A percentile compares a stretch with the other conserved stretches of the same genome.
Evolutionary conservation across 2,888 invertebrate genomes (phyloP).

Genomic region (Poecilobothrus nobilitatus): DNA sequence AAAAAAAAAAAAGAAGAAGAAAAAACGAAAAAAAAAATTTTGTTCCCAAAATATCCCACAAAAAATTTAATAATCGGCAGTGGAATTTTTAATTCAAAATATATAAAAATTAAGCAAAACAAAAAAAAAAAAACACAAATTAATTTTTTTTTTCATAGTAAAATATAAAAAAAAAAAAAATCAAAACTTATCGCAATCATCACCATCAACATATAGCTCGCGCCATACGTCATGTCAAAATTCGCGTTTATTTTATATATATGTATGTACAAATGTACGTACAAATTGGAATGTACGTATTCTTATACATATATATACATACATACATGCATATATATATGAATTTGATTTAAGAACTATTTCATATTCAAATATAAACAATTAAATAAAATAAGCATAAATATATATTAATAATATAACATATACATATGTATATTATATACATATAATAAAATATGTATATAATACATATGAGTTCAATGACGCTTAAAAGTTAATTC

Average conservation of each 20-base stretch:
- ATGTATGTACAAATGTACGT: too few relatives aligned
- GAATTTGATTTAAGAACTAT: too few relatives aligned
- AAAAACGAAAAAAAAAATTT: not conserved
- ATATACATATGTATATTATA: too few relatives aligned
- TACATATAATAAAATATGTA: too few relatives aligned
- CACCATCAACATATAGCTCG: not conserved
- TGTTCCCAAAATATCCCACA: not conserved
- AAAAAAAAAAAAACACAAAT: too few relatives aligned
- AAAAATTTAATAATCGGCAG: not conserved
- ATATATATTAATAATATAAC: too few relatives aligned
- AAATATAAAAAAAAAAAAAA: not conserved
- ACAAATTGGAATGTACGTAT: not conserved
- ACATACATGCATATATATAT: not conserved
- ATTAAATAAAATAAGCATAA: too few relatives aligned
- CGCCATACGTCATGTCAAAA: constrained; percentile 4
- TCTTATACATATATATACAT: not conserved
- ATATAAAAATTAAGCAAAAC: too few relatives aligned
- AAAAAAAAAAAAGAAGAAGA: too few relatives aligned
- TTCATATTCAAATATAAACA: too few relatives aligned
- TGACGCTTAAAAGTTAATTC: constrained; percentile 2
- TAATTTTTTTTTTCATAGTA: not conserved
- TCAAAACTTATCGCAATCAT: not conserved
- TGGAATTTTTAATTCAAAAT: too few relatives aligned
- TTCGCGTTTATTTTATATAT: not conserved
- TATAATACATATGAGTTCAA: not conserved